A percentile compares a stretch with the other conserved stretches of the same genome.
Evolutionary conservation across 2,888 invertebrate species (phyloP).

Genomic region (Euproctis similis): DNA sequence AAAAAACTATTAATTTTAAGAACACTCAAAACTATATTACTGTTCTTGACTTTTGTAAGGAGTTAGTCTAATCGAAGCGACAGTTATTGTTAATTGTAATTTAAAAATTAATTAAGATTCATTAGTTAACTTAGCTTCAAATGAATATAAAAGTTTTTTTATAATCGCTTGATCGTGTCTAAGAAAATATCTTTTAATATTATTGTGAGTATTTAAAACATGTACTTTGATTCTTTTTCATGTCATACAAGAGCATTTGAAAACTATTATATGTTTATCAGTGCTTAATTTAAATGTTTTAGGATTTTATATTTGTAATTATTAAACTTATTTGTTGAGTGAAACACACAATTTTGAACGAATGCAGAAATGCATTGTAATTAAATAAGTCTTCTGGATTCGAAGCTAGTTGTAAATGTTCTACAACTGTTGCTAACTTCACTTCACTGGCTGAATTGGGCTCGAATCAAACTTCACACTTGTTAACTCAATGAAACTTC

Average conservation of each 20-base stretch:
- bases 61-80: conserved; percentile 8
- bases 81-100: conserved; percentile 6
- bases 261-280: no score
- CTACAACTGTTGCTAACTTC: conserved; percentile 8
- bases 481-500: conserved; percentile 10
- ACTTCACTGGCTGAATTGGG: conserved; percentile 11
- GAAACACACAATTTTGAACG: no score
- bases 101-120: conserved; percentile 2
- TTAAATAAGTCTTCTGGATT: no score
- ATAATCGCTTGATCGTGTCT: conserved; percentile 20
- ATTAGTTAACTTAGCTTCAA: conserved; percentile 8
- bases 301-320: no score
- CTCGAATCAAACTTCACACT: conserved; percentile 16
- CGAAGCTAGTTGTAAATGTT: conserved; percentile 5
- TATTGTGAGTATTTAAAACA: no score
- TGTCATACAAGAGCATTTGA: no score
- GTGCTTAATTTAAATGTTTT: no score
- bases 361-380: no score
- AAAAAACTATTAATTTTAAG: no score
- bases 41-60: conserved; percentile 13
- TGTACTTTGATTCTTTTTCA: no score
- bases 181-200: no score
- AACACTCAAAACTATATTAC: conserved; percentile 5
- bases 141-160: conserved; percentile 12
- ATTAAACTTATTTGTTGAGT: no score